Evolutionary conservation across 2,113 vertebrate species (phyloP).

Genomic region (Tachysurus vachellii): DNA sequence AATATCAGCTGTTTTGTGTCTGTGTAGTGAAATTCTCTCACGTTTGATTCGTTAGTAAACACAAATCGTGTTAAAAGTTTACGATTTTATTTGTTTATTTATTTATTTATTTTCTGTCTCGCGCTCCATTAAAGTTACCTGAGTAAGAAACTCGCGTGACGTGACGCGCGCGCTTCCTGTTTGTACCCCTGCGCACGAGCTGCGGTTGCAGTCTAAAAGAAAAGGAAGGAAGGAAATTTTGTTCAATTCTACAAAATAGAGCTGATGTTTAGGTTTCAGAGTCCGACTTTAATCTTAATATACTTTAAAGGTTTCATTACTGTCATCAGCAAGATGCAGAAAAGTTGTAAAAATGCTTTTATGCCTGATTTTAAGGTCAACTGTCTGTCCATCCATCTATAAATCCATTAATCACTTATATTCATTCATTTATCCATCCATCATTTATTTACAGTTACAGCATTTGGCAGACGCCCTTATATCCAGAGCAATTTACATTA

Average conservation of each 20-base stretch:
- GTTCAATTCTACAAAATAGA: no score
- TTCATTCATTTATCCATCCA: neutral
- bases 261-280: neutral
- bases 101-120: neutral
- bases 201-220: neutral
- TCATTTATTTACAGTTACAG: neutral
- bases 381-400: neutral
- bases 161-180: neutral
- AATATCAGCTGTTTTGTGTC: neutral
- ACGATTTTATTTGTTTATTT: neutral
- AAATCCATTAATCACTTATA: neutral
- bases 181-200: constrained; percentile 10
- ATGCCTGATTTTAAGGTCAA: no score
- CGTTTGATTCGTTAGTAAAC: neutral
- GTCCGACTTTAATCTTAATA: neutral
- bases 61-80: neutral
- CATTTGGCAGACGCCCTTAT: no score
- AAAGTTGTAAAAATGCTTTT: neutral
- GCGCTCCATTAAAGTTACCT: constrained; percentile 28
- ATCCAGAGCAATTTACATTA: no score
- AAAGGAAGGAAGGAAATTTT: neutral
- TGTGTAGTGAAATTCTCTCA: neutral
- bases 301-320: no score
- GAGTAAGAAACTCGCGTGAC: constrained; percentile 6
- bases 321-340: neutral